Evolutionary conservation across 92 coral and sea anemone genomes (phyloP).

Genomic region (Porites divaricata): DNA sequence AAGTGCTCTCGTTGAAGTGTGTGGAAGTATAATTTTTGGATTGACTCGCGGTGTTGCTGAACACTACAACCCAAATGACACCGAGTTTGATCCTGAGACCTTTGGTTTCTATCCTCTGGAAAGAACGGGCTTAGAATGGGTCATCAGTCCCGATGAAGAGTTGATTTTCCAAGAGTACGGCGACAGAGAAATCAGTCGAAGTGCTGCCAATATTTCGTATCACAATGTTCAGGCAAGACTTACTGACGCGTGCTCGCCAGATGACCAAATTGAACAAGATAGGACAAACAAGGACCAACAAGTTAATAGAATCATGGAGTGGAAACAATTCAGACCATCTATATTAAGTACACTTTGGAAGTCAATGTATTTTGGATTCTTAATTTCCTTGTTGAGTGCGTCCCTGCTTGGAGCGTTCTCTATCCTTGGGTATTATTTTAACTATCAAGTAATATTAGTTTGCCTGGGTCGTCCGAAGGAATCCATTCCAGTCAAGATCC

Average conservation of each 20-base stretch:
- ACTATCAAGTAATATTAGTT: not conserved
- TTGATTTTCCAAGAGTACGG: not conserved
- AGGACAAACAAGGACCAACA: not conserved
- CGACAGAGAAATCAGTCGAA: no score
- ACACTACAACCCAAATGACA: not conserved
- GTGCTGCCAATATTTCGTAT: not conserved
- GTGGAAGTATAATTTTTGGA: not conserved
- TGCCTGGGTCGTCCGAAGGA: not conserved
- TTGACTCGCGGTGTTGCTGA: not conserved
- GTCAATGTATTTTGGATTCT: not conserved
- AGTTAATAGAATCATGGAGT: not conserved
- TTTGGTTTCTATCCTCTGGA: not conserved
- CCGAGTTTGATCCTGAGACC: not conserved
- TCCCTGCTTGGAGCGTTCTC: not conserved
- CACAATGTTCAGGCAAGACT: not conserved
- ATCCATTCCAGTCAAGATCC: constrained; percentile 9
- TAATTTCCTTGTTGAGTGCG: constrained; percentile 5
- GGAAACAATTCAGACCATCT: constrained; percentile 6
- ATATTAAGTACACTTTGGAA: not conserved
- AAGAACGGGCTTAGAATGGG: constrained; percentile 1
- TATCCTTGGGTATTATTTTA: not conserved
- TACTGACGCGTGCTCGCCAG: not conserved
- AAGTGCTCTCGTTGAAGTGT: not conserved
- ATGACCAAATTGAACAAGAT: not conserved
- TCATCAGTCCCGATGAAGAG: not conserved